These are phyloP conservation scores for Melipona quadrifasciata DNA, from an alignment of 1,140 invertebrate genomes.

Conservation along the genomic window DNA sequence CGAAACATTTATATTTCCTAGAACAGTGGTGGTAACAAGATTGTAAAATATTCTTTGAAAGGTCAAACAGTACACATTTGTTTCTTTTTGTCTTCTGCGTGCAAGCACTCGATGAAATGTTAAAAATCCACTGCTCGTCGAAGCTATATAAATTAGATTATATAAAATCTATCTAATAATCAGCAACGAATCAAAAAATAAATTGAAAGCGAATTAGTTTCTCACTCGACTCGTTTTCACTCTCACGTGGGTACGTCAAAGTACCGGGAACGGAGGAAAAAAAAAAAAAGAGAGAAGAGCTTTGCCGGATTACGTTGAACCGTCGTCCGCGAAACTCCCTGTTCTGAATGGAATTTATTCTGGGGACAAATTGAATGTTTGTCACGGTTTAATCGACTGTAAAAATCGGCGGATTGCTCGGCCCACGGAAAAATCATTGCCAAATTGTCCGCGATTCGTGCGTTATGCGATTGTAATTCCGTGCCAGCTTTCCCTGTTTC, in stretches of 20 bases:
- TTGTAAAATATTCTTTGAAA: no score
- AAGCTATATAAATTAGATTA: no score
- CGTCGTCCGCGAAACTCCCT: not conserved
- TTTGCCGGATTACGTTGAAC: slow-evolving; percentile 19
- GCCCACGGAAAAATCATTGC: slow-evolving; percentile 42
- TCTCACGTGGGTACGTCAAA: not conserved
- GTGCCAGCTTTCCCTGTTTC: slow-evolving; percentile 22
- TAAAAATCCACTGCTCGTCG: no score
- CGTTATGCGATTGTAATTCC: slow-evolving; percentile 37
- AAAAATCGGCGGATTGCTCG: slow-evolving; percentile 29
- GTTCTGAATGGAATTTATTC: slow-evolving; percentile 39
- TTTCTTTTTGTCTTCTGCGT: no score
- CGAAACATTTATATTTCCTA: no score
- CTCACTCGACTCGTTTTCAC: not conserved
- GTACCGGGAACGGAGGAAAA: not conserved
- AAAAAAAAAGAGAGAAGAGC: not conserved
- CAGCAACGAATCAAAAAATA: not conserved
- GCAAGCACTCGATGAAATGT: no score
- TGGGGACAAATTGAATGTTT: slow-evolving; percentile 54
- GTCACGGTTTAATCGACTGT: slow-evolving; percentile 55
- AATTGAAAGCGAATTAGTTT: not conserved
- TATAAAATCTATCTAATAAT: no score
- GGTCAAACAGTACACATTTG: no score
- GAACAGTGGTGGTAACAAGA: no score
- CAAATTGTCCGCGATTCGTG: slow-evolving; percentile 42